Base-by-base conservation (phyloP, 1,140 invertebrate species). In the Hylyphantes graminicola region DNA sequence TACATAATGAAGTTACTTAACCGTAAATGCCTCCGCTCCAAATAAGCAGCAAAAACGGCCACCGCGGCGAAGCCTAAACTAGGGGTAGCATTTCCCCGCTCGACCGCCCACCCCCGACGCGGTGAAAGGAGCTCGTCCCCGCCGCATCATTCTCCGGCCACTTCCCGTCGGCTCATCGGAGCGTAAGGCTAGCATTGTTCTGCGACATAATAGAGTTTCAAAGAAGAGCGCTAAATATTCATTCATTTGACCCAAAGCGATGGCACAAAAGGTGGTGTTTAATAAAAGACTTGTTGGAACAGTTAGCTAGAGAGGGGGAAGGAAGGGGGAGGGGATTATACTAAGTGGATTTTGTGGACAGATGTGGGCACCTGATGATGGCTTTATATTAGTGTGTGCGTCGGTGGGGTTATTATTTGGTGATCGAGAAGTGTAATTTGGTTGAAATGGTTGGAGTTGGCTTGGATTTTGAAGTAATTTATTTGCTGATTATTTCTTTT, bases 281-380 rank as follows among this genome's bases (percentile, higher is more conserved):
- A 83, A 83, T 83, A 83, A 83, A 74, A 83, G 80, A 83, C 70
- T 83, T 83, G 80, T 83, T 74, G 80, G 70, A 78, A 50, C 74
- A 15, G 55, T 63, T 35, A 35, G 35, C 35, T 35, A 35, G 35
- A 35, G 35, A 35, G 35, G 35, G 35, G 35, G 35, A 35, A 35
- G 35, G 35, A 35, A 35, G 35, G 35, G 5, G 35, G 35, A 35
- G 35, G n/a, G 63, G 76, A 78, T 78, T 78, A 78, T 65, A 55
- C 59, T 64, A 78, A 78, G 76, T 78, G 76, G 76, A 63, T 65
- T 78, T 78, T 48, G 59, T 35, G 76, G 55, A 78, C 76, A 78
- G 76, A 78, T 78, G 76, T 35, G 35, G 11, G 76, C 76, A 78
- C 76, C 76, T 78, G 76, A 63, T 12, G 55, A 61, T 50, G n/a